Evolutionary conservation across 2,888 invertebrate genomes (phyloP).

Genomic region (Drosophila melanocephala): DNA sequence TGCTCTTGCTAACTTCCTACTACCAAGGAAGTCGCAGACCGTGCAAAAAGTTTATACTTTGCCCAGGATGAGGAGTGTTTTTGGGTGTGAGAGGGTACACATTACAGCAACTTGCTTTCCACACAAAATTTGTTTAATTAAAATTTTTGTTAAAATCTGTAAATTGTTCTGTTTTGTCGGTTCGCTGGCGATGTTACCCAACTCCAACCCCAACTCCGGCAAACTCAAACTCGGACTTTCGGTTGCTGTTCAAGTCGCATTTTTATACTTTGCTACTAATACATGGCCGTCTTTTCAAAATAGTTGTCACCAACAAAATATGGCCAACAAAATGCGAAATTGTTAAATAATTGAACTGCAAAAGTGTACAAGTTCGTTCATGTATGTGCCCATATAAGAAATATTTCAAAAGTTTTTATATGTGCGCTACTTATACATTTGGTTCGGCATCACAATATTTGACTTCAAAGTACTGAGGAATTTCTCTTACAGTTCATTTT

Average conservation of each 20-base stretch:
- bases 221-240: slow-evolving; percentile 9
- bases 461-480: too few relatives aligned
- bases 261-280: background rate
- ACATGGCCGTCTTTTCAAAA: slow-evolving; percentile 30
- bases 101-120: slow-evolving; percentile 71
- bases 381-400: background rate
- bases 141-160: slow-evolving; percentile 80
- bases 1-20: slow-evolving; percentile 75
- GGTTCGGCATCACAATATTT: background rate
- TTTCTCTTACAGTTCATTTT: background rate
- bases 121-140: slow-evolving; percentile 80
- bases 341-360: slow-evolving; percentile 54
- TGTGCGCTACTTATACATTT: background rate
- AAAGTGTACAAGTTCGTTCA: slow-evolving; percentile 17
- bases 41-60: slow-evolving; percentile 61
- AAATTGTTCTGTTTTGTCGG: slow-evolving; percentile 72
- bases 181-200: slow-evolving; percentile 26
- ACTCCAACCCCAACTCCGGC: slow-evolving; percentile 7
- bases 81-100: slow-evolving; percentile 14
- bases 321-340: slow-evolving; percentile 57
- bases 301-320: slow-evolving; percentile 70
- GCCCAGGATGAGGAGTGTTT: slow-evolving; percentile 3
- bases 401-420: background rate
- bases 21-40: slow-evolving; percentile 74
- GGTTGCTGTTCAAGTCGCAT: slow-evolving; percentile 16